phyloP scores from a whole-genome alignment of 2,888 invertebrate genomes.

The Myopa testacea region DNA sequence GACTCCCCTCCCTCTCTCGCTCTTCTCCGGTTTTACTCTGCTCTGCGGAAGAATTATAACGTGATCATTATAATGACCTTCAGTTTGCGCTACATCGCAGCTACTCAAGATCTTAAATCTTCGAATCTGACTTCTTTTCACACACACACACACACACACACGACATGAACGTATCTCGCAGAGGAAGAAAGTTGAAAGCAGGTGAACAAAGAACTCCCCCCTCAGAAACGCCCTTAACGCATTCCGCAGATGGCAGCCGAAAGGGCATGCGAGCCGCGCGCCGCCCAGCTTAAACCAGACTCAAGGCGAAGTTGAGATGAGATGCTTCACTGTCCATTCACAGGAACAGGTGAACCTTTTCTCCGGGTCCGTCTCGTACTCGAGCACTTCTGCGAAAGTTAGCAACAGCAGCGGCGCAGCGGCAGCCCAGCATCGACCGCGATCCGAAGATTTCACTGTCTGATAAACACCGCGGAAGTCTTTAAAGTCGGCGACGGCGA shows the following conservation, averaged over 20 bases:
- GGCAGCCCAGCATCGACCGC: neutral
- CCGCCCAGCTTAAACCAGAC: too few species aligned
- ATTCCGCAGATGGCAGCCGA: neutral
- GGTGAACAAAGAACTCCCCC: neutral
- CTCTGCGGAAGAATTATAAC: too few species aligned
- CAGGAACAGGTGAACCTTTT: too few species aligned
- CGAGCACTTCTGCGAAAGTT: neutral
- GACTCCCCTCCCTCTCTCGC: too few species aligned
- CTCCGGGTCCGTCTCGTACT: too few species aligned
- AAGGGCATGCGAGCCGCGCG: neutral
- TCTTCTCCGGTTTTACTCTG: too few species aligned
- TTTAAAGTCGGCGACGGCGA: neutral
- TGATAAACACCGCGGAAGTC: neutral
- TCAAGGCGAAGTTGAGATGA: too few species aligned
- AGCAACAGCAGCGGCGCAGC: neutral
- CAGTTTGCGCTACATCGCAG: neutral
- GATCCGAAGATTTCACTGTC: neutral
- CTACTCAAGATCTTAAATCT: too few species aligned
- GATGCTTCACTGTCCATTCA: too few species aligned
- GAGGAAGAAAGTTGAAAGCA: constrained; percentile 7
- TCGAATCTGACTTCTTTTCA: too few species aligned
- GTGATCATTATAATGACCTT: neutral
- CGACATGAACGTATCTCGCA: neutral
- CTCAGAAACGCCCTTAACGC: neutral
- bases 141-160: too few species aligned